Percentiles rank a stretch among this genome's conserved stretches.
Evolutionary conservation across 2,797 vertebrate species (phyloP).

Genomic region (Xenentodon cancila): DNA sequence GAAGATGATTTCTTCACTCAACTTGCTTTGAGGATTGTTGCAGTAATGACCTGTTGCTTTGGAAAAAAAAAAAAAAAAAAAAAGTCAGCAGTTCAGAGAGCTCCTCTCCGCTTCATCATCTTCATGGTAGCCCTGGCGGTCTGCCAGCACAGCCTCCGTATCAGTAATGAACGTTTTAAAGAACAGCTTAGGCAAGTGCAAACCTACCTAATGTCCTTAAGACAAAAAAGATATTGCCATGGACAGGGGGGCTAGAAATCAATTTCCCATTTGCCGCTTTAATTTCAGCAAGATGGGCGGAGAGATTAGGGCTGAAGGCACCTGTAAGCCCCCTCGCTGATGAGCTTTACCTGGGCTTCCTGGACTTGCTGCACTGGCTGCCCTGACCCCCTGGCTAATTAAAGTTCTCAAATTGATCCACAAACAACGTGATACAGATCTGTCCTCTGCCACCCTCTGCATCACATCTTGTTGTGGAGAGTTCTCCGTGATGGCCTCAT

Average conservation of each 20-base stretch:
- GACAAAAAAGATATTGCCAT: constrained; percentile 89
- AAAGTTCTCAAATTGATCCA: constrained; percentile 87
- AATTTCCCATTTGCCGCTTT: constrained; percentile 90
- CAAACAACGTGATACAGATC: constrained; percentile 85
- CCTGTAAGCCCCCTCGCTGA: constrained; percentile 82
- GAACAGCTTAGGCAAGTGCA: constrained; percentile 85
- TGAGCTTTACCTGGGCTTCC: constrained; percentile 80
- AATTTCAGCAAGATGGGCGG: constrained; percentile 85
- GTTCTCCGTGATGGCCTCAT: constrained; percentile 79
- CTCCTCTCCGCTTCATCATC: constrained; percentile 61
- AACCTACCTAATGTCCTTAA: constrained; percentile 86
- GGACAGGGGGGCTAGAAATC: constrained; percentile 85
- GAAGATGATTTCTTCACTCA: constrained; percentile 62
- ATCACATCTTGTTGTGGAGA: constrained; percentile 71
- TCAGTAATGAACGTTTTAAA: constrained; percentile 87
- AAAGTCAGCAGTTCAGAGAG: constrained; percentile 50
- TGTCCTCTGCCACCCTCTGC: constrained; percentile 83
- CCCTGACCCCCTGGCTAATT: constrained; percentile 84
- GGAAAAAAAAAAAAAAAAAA: constrained; percentile 52
- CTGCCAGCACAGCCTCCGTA: constrained; percentile 71
- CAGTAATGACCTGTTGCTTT: constrained; percentile 65
- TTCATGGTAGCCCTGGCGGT: constrained; percentile 65
- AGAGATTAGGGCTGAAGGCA: constrained; percentile 85
- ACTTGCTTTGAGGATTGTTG: constrained; percentile 68
- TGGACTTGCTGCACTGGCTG: constrained; percentile 56